A percentile compares a stretch with the other conserved stretches of the same genome.
These are phyloP conservation scores for Bombus turneri DNA, from an alignment of 1,140 invertebrate species.

Conservation along the genomic window DNA sequence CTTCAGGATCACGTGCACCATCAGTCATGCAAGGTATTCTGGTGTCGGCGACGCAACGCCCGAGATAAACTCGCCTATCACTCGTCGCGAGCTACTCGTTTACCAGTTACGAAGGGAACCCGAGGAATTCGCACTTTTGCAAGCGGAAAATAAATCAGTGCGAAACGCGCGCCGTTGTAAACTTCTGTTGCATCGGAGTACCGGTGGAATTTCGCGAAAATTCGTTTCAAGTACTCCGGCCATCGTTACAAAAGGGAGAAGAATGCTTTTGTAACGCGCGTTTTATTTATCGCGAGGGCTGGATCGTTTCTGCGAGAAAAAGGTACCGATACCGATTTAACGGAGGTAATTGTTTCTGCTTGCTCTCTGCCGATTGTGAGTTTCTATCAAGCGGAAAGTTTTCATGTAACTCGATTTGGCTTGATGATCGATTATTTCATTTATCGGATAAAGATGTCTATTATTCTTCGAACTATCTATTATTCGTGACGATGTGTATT, in stretches of 20 bases:
- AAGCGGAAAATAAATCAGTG: slow-evolving; percentile 29
- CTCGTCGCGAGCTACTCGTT: slow-evolving; percentile 32
- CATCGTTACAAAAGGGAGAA: neutral
- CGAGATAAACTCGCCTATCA: slow-evolving; percentile 54
- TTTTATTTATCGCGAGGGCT: neutral
- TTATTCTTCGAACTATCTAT: neutral
- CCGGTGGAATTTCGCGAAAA: neutral
- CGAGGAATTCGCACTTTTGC: slow-evolving; percentile 47
- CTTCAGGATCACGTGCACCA: slow-evolving; percentile 36
- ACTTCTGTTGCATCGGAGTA: neutral
- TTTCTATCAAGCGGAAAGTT: neutral
- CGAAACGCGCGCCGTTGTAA: neutral
- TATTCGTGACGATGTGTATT: too few species aligned
- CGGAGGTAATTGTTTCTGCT: too few species aligned
- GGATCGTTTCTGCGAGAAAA: neutral
- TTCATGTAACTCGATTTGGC: neutral
- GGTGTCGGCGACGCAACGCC: slow-evolving; percentile 29
- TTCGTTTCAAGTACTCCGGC: neutral
- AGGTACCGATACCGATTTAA: neutral
- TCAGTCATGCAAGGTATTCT: slow-evolving; percentile 41
- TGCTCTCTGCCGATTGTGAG: neutral
- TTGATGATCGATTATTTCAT: neutral
- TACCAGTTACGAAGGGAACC: slow-evolving; percentile 12
- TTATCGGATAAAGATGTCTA: neutral
- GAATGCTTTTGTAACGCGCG: neutral